Evolutionary conservation across 2,797 vertebrate species (phyloP).

Genomic region (Phoebastria nigripes): DNA sequence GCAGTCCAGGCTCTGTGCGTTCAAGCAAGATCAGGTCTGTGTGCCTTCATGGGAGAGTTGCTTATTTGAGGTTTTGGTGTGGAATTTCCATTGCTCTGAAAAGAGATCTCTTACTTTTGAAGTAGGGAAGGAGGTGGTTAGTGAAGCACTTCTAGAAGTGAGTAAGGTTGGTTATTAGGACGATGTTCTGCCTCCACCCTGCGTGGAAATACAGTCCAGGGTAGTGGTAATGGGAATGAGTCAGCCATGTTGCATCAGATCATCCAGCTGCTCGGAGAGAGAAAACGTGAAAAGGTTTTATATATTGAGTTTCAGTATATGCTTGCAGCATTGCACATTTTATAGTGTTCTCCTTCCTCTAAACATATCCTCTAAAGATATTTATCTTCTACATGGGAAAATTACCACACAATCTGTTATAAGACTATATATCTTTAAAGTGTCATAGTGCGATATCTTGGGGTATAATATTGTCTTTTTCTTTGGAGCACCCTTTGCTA

Average conservation of each 20-base stretch:
- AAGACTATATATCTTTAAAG: not conserved
- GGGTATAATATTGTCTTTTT: not conserved
- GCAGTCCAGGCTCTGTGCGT: accelerated
- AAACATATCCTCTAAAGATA: not conserved
- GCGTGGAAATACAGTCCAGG: not conserved
- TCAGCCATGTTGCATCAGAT: not conserved
- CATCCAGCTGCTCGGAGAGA: not conserved
- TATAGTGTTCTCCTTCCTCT: not conserved
- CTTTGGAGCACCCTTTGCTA: not conserved
- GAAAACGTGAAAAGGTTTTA: not conserved
- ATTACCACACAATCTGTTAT: not conserved
- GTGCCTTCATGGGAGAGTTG: not conserved
- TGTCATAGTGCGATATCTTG: not conserved
- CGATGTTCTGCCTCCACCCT: not conserved
- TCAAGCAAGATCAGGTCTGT: not conserved
- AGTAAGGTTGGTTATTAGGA: not conserved
- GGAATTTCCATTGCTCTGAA: not conserved
- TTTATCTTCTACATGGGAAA: not conserved
- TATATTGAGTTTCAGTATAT: not conserved
- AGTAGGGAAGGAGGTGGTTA: not conserved
- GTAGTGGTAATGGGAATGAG: not conserved
- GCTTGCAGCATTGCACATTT: not conserved
- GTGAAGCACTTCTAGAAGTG: not conserved
- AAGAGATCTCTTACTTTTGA: not conserved
- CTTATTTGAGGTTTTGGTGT: not conserved